phyloP scores from a whole-genome alignment of 2,113 vertebrate genomes.

The Mustelus asterias region DNA sequence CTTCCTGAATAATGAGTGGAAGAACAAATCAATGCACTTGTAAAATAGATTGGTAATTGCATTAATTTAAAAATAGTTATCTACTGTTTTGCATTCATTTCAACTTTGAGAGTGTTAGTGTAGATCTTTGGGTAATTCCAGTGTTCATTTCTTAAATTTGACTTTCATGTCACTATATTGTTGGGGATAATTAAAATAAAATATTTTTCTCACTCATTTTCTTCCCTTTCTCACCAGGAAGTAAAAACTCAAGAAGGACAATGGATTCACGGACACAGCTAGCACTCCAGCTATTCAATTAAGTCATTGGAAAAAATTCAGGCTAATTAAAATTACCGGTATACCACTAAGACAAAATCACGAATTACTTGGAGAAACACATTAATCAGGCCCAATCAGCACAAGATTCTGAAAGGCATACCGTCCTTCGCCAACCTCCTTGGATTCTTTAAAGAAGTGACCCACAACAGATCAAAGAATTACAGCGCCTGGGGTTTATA shows the following conservation, averaged over 20 bases:
- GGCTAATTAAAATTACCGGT: neutral
- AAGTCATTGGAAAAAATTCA: neutral
- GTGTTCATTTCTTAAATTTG: neutral
- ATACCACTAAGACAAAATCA: neutral
- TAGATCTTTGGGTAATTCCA: neutral
- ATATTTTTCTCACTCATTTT: neutral
- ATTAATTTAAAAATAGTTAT: neutral
- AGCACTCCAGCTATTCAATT: neutral
- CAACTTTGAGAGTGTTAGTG: neutral
- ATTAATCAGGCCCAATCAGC: neutral
- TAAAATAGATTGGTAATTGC: neutral
- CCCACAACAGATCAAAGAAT: neutral
- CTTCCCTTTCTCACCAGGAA: neutral
- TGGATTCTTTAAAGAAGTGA: neutral
- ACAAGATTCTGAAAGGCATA: neutral
- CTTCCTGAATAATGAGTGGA: neutral
- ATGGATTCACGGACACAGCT: neutral
- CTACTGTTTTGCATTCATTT: neutral
- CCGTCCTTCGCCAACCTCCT: neutral
- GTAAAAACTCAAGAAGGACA: neutral
- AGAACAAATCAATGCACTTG: neutral
- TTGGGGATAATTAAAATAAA: neutral
- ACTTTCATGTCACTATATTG: neutral
- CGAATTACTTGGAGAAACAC: neutral
- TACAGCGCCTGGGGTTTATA: neutral